Evolutionary conservation across 2,113 vertebrate genomes (phyloP), one percentile per base, ranked within the genome.

Genomic region (Tyto alba): DNA sequence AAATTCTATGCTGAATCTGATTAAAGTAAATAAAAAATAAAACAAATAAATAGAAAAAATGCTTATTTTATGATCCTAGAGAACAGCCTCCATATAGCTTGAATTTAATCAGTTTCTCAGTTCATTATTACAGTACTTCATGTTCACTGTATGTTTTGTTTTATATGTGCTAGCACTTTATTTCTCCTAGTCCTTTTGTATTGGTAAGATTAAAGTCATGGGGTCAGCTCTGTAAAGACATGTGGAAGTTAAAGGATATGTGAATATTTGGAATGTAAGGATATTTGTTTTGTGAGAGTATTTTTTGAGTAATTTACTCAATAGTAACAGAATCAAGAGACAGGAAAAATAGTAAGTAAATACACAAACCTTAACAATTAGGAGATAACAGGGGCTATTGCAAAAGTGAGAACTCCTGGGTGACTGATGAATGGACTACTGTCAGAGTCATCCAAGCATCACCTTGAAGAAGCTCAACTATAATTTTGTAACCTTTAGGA

Each of bases 381-480:
- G 57, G 36, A 85, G 52, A 63, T 73, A 82, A 85, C 8, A 81
- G 20, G 0, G 0, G 47, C 47, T 16, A 26, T 36, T 52, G 41
- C 15, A 45, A 60, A 66, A 40, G 71, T 69, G 45, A 79, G 50
- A 75, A 45, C 21, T 88, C 67, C 26, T n/a, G 50, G 32, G 25
- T 9, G 36, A 55, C 52, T n/a, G 7, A 7, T 11, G 32, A 17
- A 20, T 43, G 20, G 25, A 40, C n/a, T 20, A 25, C 43, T 55
- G n/a, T 25, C 4, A 9, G 19, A 36, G 43, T 40, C 1, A 0
- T 27, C 20, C 16, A 55, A 57, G 22, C 0, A 2, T 32, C 47
- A 29, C 41, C 29, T 16, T 20, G 41, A 68, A 76, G 41, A 81
- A 68, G 17, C 23, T 68, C 34, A 67, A 27, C 48, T 3, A 27